phyloP scores from a whole-genome alignment of 1,140 invertebrate species.

The Lepidotrigona ventralis region DNA sequence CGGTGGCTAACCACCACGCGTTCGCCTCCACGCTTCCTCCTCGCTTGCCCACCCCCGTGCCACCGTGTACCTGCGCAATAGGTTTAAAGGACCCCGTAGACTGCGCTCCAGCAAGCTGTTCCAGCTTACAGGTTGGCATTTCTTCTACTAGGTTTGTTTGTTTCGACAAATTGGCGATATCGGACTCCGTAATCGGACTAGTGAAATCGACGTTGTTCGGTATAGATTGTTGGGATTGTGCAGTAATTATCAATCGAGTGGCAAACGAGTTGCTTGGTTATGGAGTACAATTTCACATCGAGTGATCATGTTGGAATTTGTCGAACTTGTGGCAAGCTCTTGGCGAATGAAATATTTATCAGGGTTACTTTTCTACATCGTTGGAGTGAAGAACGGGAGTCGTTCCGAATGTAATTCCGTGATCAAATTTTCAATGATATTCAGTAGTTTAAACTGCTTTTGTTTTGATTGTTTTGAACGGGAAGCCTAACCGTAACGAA shows the following conservation, averaged over 20 bases:
- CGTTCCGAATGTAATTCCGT: background rate
- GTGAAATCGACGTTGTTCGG: background rate
- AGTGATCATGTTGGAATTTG: no score
- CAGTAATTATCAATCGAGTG: background rate
- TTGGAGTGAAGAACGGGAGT: no score
- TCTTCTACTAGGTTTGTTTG: no score
- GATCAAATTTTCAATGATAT: background rate
- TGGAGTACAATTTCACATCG: background rate
- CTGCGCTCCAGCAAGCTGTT: background rate
- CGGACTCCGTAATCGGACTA: background rate
- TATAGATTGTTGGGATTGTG: background rate
- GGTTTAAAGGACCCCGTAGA: background rate
- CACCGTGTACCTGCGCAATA: constrained; percentile 13
- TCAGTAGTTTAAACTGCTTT: background rate
- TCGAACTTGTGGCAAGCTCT: no score
- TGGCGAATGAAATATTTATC: no score
- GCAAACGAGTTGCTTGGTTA: background rate
- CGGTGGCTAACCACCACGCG: constrained; percentile 41
- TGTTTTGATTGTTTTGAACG: background rate
- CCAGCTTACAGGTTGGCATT: no score
- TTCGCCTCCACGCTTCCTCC: constrained; percentile 12
- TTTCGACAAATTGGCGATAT: no score
- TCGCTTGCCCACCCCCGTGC: background rate
- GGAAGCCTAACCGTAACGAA: background rate
- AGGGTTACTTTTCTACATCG: no score